A percentile compares a stretch with the other conserved stretches of the same genome.
These are phyloP conservation scores for Cirrhinus molitorella DNA, from an alignment of 2,797 vertebrate genomes.

Conservation along the genomic window DNA sequence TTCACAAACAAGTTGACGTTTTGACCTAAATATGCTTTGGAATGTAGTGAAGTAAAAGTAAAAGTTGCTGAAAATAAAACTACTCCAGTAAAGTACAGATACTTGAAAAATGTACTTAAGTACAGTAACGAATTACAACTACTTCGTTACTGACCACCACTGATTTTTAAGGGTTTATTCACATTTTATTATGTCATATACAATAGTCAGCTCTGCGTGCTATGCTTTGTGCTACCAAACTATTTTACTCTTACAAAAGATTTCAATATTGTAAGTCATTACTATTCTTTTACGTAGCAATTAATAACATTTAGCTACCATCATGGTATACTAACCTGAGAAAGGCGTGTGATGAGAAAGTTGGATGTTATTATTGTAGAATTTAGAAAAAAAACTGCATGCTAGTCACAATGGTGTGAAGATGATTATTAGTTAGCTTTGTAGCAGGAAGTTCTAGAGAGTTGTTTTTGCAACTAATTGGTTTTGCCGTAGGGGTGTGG, in stretches of 20 bases:
- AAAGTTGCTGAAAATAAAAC: no score
- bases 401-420: not conserved
- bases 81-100: no score
- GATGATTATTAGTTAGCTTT: slow-evolving; percentile 24
- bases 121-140: no score
- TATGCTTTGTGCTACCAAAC: not conserved
- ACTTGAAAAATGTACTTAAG: no score
- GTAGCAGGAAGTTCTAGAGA: slow-evolving; percentile 11
- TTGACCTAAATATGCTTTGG: no score
- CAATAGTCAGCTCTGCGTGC: not conserved
- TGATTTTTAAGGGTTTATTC: no score
- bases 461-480: slow-evolving; percentile 48
- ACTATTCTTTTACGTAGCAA: not conserved
- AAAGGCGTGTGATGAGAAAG: not conserved
- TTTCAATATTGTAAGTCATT: not conserved
- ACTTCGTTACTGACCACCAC: no score
- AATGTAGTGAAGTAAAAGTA: no score
- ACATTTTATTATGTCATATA: not conserved
- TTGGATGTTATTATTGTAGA: not conserved
- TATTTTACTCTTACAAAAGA: not conserved
- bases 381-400: not conserved
- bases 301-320: not conserved
- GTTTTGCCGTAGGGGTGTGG: slow-evolving; percentile 45
- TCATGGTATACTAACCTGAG: not conserved
- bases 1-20: no score